Percentiles rank a stretch among this genome's conserved stretches.
Conservation (phyloP, 2,113 vertebrate genomes). For the Craseonycteris thonglongyai region DNA sequence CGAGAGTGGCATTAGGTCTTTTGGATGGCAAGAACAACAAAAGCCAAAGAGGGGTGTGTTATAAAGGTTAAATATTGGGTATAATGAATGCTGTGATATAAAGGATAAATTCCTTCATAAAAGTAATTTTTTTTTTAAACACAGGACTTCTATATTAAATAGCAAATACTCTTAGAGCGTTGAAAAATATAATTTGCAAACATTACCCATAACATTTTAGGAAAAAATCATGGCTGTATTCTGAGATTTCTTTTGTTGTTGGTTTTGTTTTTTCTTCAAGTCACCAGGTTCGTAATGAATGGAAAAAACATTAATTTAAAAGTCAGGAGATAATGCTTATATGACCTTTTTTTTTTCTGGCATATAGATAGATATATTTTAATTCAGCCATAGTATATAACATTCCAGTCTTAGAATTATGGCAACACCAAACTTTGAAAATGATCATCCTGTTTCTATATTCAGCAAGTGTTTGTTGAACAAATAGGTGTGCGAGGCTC, state of each 20-base stretch:
- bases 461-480: conserved; percentile 25
- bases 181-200: conserved; percentile 2
- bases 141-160: background rate
- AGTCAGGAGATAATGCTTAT: background rate
- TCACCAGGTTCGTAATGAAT: background rate
- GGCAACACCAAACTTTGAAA: background rate
- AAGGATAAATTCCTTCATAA: background rate
- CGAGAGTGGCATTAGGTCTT: background rate
- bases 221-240: background rate
- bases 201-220: background rate
- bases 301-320: conserved; percentile 5
- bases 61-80: background rate
- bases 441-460: background rate
- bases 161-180: background rate
- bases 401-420: conserved; percentile 27
- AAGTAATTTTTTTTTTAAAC: background rate
- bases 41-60: background rate
- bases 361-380: background rate
- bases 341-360: background rate
- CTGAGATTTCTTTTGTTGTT: background rate
- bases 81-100: background rate
- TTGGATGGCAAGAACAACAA: background rate
- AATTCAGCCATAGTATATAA: background rate
- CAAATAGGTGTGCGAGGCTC: background rate
- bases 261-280: background rate